Evolutionary conservation across 2,888 invertebrate genomes (phyloP), one percentile per base, ranked within the genome.

Genomic region (Myopa testacea): DNA sequence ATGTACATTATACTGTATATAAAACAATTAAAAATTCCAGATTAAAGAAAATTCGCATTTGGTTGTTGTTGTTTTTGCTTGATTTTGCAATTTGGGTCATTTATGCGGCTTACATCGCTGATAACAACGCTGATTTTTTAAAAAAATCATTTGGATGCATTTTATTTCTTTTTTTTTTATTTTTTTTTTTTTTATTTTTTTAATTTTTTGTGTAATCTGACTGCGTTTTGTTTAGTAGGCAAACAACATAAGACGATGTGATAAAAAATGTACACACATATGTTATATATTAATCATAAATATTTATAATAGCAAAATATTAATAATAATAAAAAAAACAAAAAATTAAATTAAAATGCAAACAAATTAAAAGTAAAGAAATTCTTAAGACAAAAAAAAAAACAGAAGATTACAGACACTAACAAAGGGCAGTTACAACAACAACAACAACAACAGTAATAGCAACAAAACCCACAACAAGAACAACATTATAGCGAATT

Each of bases 11-110:
- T 26, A 26, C 26, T 26, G 26, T 26, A 26, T 26, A 26, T 26
- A 26, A 26, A 26, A 26, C 26, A 26, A 26, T 26, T 26, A 26
- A 26, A 26, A 26, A 26, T 26, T 26, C 26, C 26, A 26, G 26
- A 26, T 26, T 26, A 26, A 26, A 26, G 26, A 26, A 26, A 26
- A 26, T 26, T 26, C 26, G 26, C 26, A 26, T 26, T 26, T 26
- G 26, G 26, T 50, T 75, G 70, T 7, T 37, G 58, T 77, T 75
- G 55, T 50, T n/a, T n/a, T n/a, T 55, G 4, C 67, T 67, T 37
- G 68, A 67, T 77, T 71, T 80, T 75, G 78, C 70, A 80, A 82
- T 81, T 80, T 81, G 81, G 82, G 82, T 82, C 82, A 81, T 79
- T 81, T 58, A 12, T 58, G 26, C 26, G 2, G 26, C 26, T 26